Base-by-base conservation (phyloP, 1,140 invertebrate genomes). In the Ceratosolen solmsi region DNA sequence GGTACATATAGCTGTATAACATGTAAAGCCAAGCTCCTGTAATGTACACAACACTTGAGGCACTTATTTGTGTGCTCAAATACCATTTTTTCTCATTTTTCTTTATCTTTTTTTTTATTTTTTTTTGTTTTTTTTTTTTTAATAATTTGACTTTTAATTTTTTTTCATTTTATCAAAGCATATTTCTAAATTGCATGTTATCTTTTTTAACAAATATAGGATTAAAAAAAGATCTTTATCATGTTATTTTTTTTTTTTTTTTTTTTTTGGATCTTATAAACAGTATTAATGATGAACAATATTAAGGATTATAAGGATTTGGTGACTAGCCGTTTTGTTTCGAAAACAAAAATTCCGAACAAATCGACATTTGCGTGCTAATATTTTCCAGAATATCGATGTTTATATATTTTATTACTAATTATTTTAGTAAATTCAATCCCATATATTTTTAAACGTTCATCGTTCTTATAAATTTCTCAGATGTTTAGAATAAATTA, bases 21-120 rank as follows among this genome's bases (percentile, higher is more conserved):
- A 91, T 88, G 87, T 89, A 90, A 89, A 90, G 89, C 89, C 89
- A 90, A 89, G 88, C 89, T 89, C 88, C 87, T 88, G 87, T 90
- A 92, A 92, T 92, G 90, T 92, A 91, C 90, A 91, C 87, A 90
- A 91, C 90, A 90, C 89, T 92, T 91, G 91, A 92, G 91, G 91
- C 91, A 92, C 91, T 92, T 92, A 90, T 89, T 90, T 90, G 85
- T 89, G 91, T 91, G 90, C 91, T 92, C 91, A 91, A 92, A 90
- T 89, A 90, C 86, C 86, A 88, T 88, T 87, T 87, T n/a, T 87
- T 84, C 85, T 84, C 87, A 87, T 87, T 85, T 87, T 84, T 87
- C 85, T 87, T 86, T n/a, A n/a, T n/a, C n/a, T n/a, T 85, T 86
- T 85, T 13, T 70, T 63, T 33, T n/a, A 76, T 86, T 85, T 87